A percentile compares a stretch with the other conserved stretches of the same genome.
Evolutionary conservation across 2,888 invertebrate genomes (phyloP).

Genomic region (Clanis bilineata): DNA sequence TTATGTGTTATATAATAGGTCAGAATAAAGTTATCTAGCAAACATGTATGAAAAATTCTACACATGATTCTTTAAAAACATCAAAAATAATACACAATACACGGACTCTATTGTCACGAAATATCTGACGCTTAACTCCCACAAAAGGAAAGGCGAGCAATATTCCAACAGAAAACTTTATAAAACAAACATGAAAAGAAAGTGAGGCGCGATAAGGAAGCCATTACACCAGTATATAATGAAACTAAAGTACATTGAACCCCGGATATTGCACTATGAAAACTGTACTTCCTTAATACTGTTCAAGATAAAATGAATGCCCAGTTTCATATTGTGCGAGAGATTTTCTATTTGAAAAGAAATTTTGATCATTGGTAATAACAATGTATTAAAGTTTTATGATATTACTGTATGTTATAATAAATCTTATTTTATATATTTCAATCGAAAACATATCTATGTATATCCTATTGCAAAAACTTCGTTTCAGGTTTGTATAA

Average conservation of each 20-base stretch:
- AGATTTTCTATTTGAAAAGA: slow-evolving; percentile 3
- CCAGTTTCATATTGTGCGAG: slow-evolving; percentile 8
- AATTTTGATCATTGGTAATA: neutral
- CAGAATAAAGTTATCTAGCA: too few species aligned
- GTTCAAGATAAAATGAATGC: slow-evolving; percentile 11
- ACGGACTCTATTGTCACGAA: neutral
- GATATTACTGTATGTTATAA: too few species aligned
- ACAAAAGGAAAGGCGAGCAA: slow-evolving; percentile 26
- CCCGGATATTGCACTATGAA: slow-evolving; percentile 21
- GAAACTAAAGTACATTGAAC: slow-evolving; percentile 43
- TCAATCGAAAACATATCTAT: too few species aligned
- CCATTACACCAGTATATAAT: slow-evolving; percentile 39
- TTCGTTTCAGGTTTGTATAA: too few species aligned
- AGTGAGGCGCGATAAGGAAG: slow-evolving; percentile 48
- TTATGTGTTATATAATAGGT: too few species aligned
- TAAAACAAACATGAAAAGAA: slow-evolving; percentile 41
- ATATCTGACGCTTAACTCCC: neutral
- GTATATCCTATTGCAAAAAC: too few species aligned
- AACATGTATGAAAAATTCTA: neutral
- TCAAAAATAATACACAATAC: neutral
- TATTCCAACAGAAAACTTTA: slow-evolving; percentile 36
- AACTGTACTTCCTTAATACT: slow-evolving; percentile 20
- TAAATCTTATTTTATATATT: too few species aligned
- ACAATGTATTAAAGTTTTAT: too few species aligned
- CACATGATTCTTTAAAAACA: neutral